Evolutionary conservation across 1,140 invertebrate genomes (phyloP).

Genomic region (Drosophila santomea): DNA sequence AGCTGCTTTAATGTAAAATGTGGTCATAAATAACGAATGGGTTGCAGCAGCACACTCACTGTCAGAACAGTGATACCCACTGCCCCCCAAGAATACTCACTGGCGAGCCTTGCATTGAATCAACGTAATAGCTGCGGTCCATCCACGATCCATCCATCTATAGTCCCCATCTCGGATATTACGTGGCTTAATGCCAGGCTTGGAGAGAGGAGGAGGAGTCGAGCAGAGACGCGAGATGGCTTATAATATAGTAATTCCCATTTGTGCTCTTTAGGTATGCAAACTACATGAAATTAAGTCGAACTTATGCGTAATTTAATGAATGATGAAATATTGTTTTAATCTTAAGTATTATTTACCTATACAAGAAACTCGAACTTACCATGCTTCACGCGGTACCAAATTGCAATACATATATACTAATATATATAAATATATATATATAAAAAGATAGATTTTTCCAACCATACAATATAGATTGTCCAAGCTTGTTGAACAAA

Average conservation of each 20-base stretch:
- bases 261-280: conserved; percentile 75
- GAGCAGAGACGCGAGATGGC: conserved; percentile 10
- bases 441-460: conserved; percentile 47
- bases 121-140: conserved; percentile 61
- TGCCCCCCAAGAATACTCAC: conserved; percentile 36
- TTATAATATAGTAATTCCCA: conserved; percentile 56
- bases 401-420: conserved; percentile 64
- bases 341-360: conserved; percentile 81
- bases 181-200: conserved; percentile 81
- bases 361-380: conserved; percentile 49
- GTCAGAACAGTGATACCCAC: conserved; percentile 60
- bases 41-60: conserved; percentile 58
- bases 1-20: conserved; percentile 80
- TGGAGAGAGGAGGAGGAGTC: conserved; percentile 31
- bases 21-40: conserved; percentile 66
- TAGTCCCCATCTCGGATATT: conserved; percentile 55
- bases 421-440: conserved; percentile 21
- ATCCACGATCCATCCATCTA: conserved; percentile 26
- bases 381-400: conserved; percentile 49
- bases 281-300: conserved; percentile 81
- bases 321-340: conserved; percentile 66
- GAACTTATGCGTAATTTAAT: conserved; percentile 73
- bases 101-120: conserved; percentile 81
- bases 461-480: conserved; percentile 38
- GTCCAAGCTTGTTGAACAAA: conserved; percentile 67